These are phyloP conservation scores for Ceratotherium simum DNA, from an alignment of 2,113 vertebrate genomes.

Conservation along the genomic window DNA sequence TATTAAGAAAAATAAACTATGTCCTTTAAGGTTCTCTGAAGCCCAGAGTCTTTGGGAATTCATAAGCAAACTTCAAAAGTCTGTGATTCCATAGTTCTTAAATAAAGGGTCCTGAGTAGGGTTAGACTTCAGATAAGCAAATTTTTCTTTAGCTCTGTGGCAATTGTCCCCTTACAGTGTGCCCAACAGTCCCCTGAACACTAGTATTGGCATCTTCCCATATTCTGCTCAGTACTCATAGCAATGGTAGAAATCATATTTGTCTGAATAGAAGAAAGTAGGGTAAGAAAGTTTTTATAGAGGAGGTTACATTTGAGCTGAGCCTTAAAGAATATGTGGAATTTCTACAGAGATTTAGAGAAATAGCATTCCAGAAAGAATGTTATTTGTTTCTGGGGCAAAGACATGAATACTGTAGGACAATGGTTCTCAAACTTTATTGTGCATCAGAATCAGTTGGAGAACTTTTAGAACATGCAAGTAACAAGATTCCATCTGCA, in stretches of 20 bases:
- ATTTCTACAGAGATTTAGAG: conserved; percentile 23
- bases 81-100: not conserved
- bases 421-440: not conserved
- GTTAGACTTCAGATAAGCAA: not conserved
- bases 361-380: not conserved
- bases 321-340: not conserved
- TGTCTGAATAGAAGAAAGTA: not conserved
- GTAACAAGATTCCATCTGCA: not conserved
- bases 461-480: not conserved
- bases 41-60: not conserved
- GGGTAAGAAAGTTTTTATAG: not conserved
- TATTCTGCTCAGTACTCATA: not conserved
- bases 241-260: not conserved
- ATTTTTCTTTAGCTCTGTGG: not conserved
- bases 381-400: too few relatives aligned
- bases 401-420: not conserved
- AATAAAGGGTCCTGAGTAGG: not conserved
- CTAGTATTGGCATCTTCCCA: not conserved
- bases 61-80: not conserved
- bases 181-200: not conserved
- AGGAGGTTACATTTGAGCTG: not conserved
- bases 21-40: not conserved
- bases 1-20: not conserved
- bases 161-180: not conserved
- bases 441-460: not conserved